Evolutionary conservation across 2,888 invertebrate genomes (phyloP).

Genomic region (Drosophila anomelani): DNA sequence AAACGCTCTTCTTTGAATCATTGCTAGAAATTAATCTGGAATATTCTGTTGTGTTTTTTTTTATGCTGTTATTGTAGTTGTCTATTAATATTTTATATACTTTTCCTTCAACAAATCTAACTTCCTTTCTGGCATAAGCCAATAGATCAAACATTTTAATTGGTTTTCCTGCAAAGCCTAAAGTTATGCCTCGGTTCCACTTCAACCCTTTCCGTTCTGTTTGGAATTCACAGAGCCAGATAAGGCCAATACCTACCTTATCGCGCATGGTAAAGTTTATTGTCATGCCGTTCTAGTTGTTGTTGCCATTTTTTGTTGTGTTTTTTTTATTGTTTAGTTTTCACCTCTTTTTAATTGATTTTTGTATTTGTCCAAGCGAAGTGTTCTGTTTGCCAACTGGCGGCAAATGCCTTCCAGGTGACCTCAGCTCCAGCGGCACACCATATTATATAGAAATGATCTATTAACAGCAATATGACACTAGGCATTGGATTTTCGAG

Average conservation of each 20-base stretch:
- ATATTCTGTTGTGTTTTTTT: not conserved
- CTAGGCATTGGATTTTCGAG: constrained; percentile 7
- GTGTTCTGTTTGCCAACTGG: constrained; percentile 55
- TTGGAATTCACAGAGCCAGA: constrained; percentile 39
- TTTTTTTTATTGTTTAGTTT: constrained; percentile 69
- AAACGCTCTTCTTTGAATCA: not conserved
- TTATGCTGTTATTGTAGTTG: not conserved
- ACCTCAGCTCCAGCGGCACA: constrained; percentile 58
- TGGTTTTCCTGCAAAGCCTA: constrained; percentile 56
- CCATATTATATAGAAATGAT: constrained; percentile 9
- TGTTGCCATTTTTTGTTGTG: constrained; percentile 6
- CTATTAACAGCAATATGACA: constrained; percentile 25
- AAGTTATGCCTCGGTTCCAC: constrained; percentile 66
- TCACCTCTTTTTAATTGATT: constrained; percentile 76
- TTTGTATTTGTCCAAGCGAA: constrained; percentile 60
- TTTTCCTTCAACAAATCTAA: not conserved
- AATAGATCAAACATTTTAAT: constrained; percentile 1
- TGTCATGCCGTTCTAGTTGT: constrained; percentile 36
- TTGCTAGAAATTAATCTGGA: not conserved
- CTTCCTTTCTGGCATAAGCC: not conserved
- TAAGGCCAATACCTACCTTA: constrained; percentile 57
- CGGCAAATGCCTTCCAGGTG: constrained; percentile 59
- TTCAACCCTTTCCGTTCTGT: constrained; percentile 19
- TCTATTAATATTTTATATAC: not conserved
- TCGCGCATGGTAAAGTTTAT: constrained; percentile 71